Evolutionary conservation across 2,113 vertebrate species (phyloP), one percentile per base, ranked within the genome.

Genomic region (Python bivittatus): DNA sequence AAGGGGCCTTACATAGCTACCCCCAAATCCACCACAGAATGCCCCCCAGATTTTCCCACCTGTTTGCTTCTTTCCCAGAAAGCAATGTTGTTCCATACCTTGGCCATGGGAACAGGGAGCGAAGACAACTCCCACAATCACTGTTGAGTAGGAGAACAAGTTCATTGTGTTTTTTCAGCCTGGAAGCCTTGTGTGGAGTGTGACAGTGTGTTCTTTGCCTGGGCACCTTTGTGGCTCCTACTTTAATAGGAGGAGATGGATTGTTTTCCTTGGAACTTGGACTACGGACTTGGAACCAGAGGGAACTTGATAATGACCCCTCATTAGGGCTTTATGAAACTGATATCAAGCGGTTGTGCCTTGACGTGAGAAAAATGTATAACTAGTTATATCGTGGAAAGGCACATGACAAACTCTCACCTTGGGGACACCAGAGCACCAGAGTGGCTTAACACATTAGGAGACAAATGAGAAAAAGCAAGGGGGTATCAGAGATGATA

Each of bases 71-170:
- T 9, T 1, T 56, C 12, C 53, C n/a, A 4, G 23, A 15, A 53
- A 64, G 23, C 22, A 25, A 27, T 1, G 22, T 4, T 7, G 6
- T 27, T 10, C 91, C n/a, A 20, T 91, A 91, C 91, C 91, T 91
- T 91, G 91, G 22, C n/a, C 85, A 38, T 29, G 58, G 9, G n/a
- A 54, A 25, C 60, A 86, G 4, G 91, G 85, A 53, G 4, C 5
- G 1, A 91, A 53, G 8, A 38, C 7, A 15, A 87, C 0, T 12
- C 84, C 91, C 13, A 29, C 23, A 9, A 91, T 38, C 22, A 91
- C n/a, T 0, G 5, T 1, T 20, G 1, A 4, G 1, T 6, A 12
- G 9, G 13, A 9, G 12, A 53, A 10, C 1, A 10, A 3, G n/a
- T 56, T 64, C 91, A 91, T 91, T 10, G 1, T 6, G 0, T 27